A percentile compares a stretch with the other conserved stretches of the same genome.
phyloP scores from a whole-genome alignment of 2,797 vertebrate genomes.

The Crenuchus spilurus region DNA sequence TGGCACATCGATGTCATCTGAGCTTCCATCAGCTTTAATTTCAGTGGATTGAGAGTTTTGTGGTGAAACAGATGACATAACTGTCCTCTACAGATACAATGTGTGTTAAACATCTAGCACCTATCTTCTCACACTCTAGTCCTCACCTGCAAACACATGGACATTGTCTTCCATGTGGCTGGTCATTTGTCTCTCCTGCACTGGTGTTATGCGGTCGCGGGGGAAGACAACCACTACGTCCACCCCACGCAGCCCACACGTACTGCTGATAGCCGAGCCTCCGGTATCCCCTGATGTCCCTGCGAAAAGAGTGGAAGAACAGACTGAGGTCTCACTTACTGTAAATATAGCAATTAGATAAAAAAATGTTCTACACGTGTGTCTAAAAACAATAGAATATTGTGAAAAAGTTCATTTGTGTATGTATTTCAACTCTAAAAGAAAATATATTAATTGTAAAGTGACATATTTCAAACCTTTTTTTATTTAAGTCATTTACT shows the following conservation, averaged over 20 bases:
- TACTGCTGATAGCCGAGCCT: constrained; percentile 87
- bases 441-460: no score
- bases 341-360: no score
- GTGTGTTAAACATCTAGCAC: no score
- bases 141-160: constrained; percentile 85
- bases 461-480: no score
- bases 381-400: no score
- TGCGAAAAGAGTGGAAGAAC: constrained; percentile 53
- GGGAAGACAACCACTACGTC: constrained; percentile 89
- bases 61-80: no score
- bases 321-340: not conserved
- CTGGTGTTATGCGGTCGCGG: constrained; percentile 80
- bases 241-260: constrained; percentile 79
- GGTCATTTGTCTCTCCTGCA: constrained; percentile 95
- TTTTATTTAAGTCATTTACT: no score
- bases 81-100: no score
- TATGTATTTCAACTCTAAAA: no score
- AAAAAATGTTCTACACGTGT: no score
- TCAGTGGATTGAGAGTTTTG: not conserved
- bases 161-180: constrained; percentile 85
- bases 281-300: constrained; percentile 95
- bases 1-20: constrained; percentile 86
- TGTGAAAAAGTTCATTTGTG: no score
- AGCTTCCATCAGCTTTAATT: constrained; percentile 84
- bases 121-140: not conserved